These are phyloP conservation scores for Chionis minor DNA, from an alignment of 2,113 vertebrate genomes.

Conservation along the genomic window DNA sequence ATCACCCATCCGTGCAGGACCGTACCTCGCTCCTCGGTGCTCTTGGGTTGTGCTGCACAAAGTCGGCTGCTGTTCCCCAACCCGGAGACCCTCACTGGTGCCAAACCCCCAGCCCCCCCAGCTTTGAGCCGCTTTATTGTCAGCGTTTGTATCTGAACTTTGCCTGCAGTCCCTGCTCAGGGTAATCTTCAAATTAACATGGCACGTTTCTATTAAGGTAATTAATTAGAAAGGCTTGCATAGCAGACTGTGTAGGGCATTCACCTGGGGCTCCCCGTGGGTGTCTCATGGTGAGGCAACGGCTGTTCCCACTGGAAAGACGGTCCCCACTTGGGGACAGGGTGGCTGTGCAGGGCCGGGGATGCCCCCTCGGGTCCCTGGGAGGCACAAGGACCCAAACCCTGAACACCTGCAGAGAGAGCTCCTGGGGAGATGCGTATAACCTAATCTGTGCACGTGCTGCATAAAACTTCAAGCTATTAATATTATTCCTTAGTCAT, in stretches of 20 bases:
- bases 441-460: rapidly evolving
- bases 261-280: not conserved
- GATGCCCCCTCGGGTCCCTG: not conserved
- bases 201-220: not conserved
- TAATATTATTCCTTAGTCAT: not conserved
- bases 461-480: too few species aligned
- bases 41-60: not conserved
- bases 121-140: not conserved
- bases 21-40: too few species aligned
- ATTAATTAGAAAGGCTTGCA: not conserved
- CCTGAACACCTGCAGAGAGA: too few species aligned
- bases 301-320: not conserved
- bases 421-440: rapidly evolving
- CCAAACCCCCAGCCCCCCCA: not conserved
- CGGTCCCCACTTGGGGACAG: not conserved
- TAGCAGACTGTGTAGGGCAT: rapidly evolving
- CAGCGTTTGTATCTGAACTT: not conserved
- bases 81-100: not conserved
- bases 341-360: not conserved
- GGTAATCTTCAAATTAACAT: not conserved
- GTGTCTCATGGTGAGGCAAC: not conserved
- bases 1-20: not conserved
- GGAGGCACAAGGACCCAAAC: not conserved
- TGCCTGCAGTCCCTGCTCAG: not conserved
- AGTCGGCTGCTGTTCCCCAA: not conserved